Evolutionary conservation across 1,140 invertebrate genomes (phyloP).

Genomic region (Eubasilissa regina): DNA sequence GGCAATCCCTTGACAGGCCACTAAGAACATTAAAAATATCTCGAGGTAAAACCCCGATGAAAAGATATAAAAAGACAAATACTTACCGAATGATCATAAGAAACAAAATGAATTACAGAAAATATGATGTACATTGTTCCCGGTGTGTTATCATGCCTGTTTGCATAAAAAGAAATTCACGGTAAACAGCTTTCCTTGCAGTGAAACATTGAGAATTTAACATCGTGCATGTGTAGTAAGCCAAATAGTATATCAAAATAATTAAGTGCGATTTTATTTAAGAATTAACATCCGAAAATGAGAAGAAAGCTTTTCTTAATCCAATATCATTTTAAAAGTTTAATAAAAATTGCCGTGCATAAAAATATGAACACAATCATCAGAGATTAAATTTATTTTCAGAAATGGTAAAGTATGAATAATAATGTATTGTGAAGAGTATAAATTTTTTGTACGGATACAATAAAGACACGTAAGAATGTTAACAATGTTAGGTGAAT

Average conservation of each 20-base stretch:
- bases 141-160: conserved; percentile 10
- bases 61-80: not conserved
- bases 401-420: conserved; percentile 31
- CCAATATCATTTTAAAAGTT: conserved; percentile 14
- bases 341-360: conserved; percentile 18
- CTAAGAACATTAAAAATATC: no score
- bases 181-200: conserved; percentile 19
- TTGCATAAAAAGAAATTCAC: conserved; percentile 12
- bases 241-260: conserved; percentile 3
- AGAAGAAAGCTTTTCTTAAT: conserved; percentile 21
- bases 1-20: no score
- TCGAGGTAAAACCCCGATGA: no score
- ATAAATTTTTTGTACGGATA: conserved; percentile 12
- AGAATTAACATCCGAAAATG: conserved; percentile 25
- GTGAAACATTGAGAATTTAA: conserved; percentile 31
- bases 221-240: conserved; percentile 31
- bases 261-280: conserved; percentile 30
- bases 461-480: conserved; percentile 5
- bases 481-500: conserved; percentile 1
- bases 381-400: conserved; percentile 1
- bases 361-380: conserved; percentile 26
- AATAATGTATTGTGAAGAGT: conserved; percentile 25
- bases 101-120: not conserved
- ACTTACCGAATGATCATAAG: conserved; percentile 10
- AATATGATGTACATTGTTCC: not conserved